Evolutionary conservation across 1,140 invertebrate genomes (phyloP), one percentile per base, ranked within the genome.

Genomic region (Rhagoletis pomonella): DNA sequence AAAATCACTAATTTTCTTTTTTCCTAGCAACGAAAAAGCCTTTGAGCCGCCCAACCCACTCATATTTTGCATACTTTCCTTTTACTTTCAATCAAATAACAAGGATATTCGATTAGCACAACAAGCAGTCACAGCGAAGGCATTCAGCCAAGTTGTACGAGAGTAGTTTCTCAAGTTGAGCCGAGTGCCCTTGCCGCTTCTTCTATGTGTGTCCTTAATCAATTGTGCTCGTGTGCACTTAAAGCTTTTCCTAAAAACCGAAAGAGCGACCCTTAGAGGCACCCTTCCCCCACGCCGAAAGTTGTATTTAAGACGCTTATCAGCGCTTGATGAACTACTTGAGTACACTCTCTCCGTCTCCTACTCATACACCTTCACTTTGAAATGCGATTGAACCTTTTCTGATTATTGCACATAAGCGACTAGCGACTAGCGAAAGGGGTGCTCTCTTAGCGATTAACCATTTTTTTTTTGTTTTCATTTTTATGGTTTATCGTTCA

Each of bases 51-150:
- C 44, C 4, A 73, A 73, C 12, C 29, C 69, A 73, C 47, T 1
- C 44, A 3, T 73, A 47, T 12, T 73, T 6, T 5, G 42, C 5
- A 47, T 73, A 73, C 67, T 0, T 29, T 44, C 4, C 42, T n/a
- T 67, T 42, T 29, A 73, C 69, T 73, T 73, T 73, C 29, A 47
- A 12, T 73, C 17, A n/a, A 50, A 47, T 73, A 47, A 50, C 69
- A 73, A 73, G 39, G 69, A 47, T 73, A 73, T 73, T 50, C 69
- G 69, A 73, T 73, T 73, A 73, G 47, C 69, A 47, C 69, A 73
- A 73, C 69, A 73, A 73, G 69, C 42, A 47, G 4, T n/a, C 44
- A n/a, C 47, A 2, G 42, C 6, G 47, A 47, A 50, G 44, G 69
- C 69, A 50, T 3, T n/a, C 6, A 73, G 29, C 14, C 17, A 73